A percentile compares a stretch with the other conserved stretches of the same genome.
Conservation (phyloP, 2,888 invertebrate genomes). For the Ectemnius cavifrons region DNA sequence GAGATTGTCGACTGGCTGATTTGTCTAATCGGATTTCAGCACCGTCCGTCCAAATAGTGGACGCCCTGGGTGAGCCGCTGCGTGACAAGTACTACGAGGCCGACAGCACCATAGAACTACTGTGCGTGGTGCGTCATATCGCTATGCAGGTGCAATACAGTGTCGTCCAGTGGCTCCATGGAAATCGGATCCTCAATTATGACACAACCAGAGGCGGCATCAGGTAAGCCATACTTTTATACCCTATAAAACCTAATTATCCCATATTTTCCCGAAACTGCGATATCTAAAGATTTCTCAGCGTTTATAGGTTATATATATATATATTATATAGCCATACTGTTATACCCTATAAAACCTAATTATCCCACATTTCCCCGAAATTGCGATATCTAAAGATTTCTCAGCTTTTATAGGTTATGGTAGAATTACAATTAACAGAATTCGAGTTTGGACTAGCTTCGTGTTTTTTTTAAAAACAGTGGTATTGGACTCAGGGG, state of each 20-base stretch:
- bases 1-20: conserved; percentile 4
- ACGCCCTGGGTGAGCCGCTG: conserved; percentile 83
- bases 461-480: too few species aligned
- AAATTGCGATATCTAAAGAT: too few species aligned
- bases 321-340: too few species aligned
- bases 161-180: conserved; percentile 83
- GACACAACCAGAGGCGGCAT: conserved; percentile 84
- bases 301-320: too few species aligned
- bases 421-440: too few species aligned
- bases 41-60: conserved; percentile 85
- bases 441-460: too few species aligned
- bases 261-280: not conserved
- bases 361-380: not conserved
- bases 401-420: too few species aligned
- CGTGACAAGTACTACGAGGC: conserved; percentile 84
- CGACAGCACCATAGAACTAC: conserved; percentile 84
- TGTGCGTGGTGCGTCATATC: conserved; percentile 81
- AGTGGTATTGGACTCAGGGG: too few species aligned
- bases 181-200: conserved; percentile 82
- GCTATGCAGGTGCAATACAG: conserved; percentile 80
- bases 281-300: too few species aligned
- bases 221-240: conserved; percentile 78
- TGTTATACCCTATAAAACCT: conserved; percentile 11
- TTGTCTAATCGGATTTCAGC: conserved; percentile 76
- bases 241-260: conserved; percentile 1